Percentiles rank a stretch among this genome's conserved stretches.
phyloP scores from a whole-genome alignment of 2,888 invertebrate genomes.

The Melanostoma mellinum region DNA sequence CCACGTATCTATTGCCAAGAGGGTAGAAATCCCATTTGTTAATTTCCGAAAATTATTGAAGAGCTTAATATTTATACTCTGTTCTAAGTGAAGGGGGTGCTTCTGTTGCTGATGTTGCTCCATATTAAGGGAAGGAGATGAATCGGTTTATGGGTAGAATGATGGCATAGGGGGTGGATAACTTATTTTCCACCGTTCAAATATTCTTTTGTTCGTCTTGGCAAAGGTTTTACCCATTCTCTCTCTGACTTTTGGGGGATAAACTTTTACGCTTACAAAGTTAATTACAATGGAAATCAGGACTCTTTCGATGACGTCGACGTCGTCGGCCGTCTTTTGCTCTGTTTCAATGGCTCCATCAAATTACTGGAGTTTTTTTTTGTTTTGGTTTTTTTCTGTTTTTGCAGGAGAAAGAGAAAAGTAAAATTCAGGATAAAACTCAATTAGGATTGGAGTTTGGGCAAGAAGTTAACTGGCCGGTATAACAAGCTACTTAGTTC shows the following conservation, averaged over 20 bases:
- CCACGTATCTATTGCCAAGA: slow-evolving; percentile 66
- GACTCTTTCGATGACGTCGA: slow-evolving; percentile 34
- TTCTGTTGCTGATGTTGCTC: neutral
- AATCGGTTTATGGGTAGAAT: neutral
- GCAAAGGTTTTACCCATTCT: slow-evolving; percentile 28
- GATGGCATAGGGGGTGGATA: slow-evolving; percentile 37
- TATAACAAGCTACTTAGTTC: slow-evolving; percentile 42
- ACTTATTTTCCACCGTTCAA: slow-evolving; percentile 59
- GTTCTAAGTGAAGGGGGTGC: neutral
- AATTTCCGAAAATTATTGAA: slow-evolving; percentile 72
- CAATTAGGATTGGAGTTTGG: slow-evolving; percentile 62
- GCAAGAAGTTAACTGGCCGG: slow-evolving; percentile 42
- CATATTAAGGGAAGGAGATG: neutral
- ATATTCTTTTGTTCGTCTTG: slow-evolving; percentile 60
- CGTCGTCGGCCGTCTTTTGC: neutral
- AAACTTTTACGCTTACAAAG: slow-evolving; percentile 71
- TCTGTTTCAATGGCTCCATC: slow-evolving; percentile 4
- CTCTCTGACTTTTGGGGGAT: slow-evolving; percentile 42
- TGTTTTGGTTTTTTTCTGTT: neutral
- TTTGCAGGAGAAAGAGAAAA: slow-evolving; percentile 6
- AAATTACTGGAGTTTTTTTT: slow-evolving; percentile 13
- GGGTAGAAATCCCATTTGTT: slow-evolving; percentile 70
- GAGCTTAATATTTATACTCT: slow-evolving; percentile 69
- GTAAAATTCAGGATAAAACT: slow-evolving; percentile 38
- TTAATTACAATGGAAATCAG: slow-evolving; percentile 71